Evolutionary conservation across 2,888 invertebrate genomes (phyloP).

Genomic region (Hyposoter dolosus): DNA sequence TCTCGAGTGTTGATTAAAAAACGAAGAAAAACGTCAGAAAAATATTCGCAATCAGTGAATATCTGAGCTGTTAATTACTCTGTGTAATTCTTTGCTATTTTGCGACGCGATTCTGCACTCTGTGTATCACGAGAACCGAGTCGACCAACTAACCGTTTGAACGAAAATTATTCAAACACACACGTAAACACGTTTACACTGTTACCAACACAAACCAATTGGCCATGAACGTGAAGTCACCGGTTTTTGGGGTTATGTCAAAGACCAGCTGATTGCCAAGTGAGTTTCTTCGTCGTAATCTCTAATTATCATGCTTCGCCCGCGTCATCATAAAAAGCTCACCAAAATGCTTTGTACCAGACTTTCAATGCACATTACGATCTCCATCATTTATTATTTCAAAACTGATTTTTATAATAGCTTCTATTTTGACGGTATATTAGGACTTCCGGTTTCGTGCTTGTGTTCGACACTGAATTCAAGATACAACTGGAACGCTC

Average conservation of each 20-base stretch:
- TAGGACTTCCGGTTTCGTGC: no score
- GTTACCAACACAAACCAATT: background rate
- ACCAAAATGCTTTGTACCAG: no score
- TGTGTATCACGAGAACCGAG: background rate
- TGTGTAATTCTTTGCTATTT: background rate
- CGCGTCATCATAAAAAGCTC: no score
- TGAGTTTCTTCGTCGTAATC: no score
- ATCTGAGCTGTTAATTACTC: background rate
- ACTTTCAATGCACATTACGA: no score
- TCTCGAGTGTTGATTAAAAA: slow-evolving; percentile 14
- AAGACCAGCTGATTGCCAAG: background rate
- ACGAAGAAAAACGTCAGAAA: background rate
- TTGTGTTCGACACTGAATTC: no score
- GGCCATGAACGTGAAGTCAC: background rate
- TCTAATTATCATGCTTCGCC: no score
- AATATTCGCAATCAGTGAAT: background rate
- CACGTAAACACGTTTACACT: background rate
- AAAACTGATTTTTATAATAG: no score
- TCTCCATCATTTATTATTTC: no score
- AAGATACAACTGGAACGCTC: no score
- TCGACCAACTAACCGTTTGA: background rate
- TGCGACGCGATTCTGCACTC: background rate
- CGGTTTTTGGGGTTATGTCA: background rate
- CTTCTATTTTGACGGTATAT: no score
- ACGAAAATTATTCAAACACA: background rate